Conservation (phyloP, 2,888 invertebrate species). For the Conus canariensis region DNA sequence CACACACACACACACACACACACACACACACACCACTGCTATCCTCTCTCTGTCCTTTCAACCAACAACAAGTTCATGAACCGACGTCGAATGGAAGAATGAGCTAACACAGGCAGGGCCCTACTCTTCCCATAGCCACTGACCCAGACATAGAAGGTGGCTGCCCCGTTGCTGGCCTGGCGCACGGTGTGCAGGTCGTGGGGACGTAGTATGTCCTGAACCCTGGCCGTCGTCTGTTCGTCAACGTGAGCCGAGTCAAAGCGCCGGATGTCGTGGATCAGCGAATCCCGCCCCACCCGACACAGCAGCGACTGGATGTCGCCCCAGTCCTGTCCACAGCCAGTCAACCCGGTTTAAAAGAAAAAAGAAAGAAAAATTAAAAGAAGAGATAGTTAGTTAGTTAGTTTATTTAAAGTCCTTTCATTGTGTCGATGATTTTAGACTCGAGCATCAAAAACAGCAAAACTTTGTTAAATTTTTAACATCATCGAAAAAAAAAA, state of each 20-base stretch:
- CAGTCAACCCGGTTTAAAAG: not conserved
- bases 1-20: too few relatives aligned
- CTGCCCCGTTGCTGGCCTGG: constrained; percentile 69
- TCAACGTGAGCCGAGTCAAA: constrained; percentile 66
- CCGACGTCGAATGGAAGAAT: too few relatives aligned
- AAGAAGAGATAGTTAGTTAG: too few relatives aligned
- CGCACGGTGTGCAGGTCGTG: constrained; percentile 65
- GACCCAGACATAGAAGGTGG: constrained; percentile 74
- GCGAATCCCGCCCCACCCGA: constrained; percentile 63
- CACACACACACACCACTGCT: too few relatives aligned
- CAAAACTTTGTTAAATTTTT: too few relatives aligned
- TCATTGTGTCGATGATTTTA: too few relatives aligned
- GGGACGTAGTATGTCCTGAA: constrained; percentile 63
- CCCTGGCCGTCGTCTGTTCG: constrained; percentile 60
- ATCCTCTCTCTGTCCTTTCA: too few relatives aligned
- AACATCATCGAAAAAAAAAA: too few relatives aligned
- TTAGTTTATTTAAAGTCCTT: too few relatives aligned
- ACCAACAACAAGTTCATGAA: too few relatives aligned
- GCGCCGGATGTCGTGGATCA: constrained; percentile 61
- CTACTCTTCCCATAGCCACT: constrained; percentile 36
- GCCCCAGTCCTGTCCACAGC: constrained; percentile 65
- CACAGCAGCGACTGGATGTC: constrained; percentile 65
- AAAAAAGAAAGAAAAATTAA: not conserved
- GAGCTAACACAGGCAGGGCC: too few relatives aligned
- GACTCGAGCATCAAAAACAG: too few relatives aligned